These are phyloP conservation scores for Lutraria rhynchaena DNA, from an alignment of 1,140 invertebrate species.

Conservation along the genomic window DNA sequence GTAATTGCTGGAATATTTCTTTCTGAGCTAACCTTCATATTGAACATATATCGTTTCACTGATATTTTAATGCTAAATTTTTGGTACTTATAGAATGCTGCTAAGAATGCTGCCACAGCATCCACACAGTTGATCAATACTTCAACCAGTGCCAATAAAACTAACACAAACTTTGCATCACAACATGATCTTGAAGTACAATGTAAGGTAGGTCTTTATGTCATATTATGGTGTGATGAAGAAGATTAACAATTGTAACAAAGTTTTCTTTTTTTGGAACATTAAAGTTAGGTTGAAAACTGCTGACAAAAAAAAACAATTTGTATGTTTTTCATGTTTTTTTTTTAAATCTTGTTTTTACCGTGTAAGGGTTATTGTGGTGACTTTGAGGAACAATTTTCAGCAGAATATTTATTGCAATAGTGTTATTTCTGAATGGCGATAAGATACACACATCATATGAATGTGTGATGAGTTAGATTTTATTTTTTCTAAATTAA, in stretches of 20 bases:
- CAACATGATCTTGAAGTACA: slow-evolving; percentile 90
- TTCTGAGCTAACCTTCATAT: background rate
- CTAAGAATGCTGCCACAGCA: slow-evolving; percentile 93
- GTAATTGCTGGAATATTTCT: no score
- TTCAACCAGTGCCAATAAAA: slow-evolving; percentile 85
- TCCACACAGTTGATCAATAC: slow-evolving; percentile 93
- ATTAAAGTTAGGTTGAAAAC: no score
- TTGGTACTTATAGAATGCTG: slow-evolving; percentile 85
- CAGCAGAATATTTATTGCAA: no score
- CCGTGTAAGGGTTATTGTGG: background rate
- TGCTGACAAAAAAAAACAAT: background rate
- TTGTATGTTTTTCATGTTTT: no score
- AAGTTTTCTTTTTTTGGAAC: no score
- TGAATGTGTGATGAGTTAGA: no score
- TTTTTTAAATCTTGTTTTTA: background rate
- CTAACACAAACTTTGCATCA: slow-evolving; percentile 88
- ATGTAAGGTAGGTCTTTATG: slow-evolving; percentile 84
- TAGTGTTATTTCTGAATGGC: no score
- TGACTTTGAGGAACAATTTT: no score
- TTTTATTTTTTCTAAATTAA: no score
- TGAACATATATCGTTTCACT: background rate
- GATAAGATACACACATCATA: no score
- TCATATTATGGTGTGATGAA: background rate
- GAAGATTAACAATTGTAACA: no score
- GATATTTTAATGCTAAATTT: no score